Conservation (phyloP, 23 tunicate genomes). For the Oikopleura dioica region DNA sequence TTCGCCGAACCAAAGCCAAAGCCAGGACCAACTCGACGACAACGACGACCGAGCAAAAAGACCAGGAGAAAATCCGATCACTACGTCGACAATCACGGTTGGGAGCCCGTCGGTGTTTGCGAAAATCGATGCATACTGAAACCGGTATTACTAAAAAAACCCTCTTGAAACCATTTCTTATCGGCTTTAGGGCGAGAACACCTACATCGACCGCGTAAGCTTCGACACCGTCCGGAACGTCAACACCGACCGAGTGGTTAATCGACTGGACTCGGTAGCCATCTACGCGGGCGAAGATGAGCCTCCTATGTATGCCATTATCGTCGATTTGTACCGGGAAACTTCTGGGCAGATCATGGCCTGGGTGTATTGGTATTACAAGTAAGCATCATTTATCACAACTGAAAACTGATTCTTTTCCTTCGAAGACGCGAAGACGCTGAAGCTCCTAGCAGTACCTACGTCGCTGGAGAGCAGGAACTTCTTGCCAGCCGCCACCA, state of each 20-base stretch:
- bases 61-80: no score
- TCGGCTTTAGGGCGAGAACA: neutral
- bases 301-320: neutral
- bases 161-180: no score
- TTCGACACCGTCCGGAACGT: neutral
- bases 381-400: neutral
- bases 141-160: slow-evolving; percentile 12
- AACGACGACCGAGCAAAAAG: no score
- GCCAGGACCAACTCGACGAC: no score
- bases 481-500: neutral
- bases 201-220: neutral
- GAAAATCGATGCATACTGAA: neutral
- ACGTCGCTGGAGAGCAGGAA: neutral
- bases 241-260: neutral
- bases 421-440: neutral
- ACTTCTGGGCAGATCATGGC: neutral
- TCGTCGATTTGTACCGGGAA: neutral
- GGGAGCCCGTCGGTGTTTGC: neutral
- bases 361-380: slow-evolving; percentile 8
- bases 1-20: neutral
- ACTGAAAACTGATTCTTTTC: neutral
- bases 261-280: neutral
- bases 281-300: neutral
- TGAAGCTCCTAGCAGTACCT: neutral
- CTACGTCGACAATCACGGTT: slow-evolving; percentile 4